phyloP scores from a whole-genome alignment of 2,797 vertebrate genomes.

The Sparidentex hasta region DNA sequence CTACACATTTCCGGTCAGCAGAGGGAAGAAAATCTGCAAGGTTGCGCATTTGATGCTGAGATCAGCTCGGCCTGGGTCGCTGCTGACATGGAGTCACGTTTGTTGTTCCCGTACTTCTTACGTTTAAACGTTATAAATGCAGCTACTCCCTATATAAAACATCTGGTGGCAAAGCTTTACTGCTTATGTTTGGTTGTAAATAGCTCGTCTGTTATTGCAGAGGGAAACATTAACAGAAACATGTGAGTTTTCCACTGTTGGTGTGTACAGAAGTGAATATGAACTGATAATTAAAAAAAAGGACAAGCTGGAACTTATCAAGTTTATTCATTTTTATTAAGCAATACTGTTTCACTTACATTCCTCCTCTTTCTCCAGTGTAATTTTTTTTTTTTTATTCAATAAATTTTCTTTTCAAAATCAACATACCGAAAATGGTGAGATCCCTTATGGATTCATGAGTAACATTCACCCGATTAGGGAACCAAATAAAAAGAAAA shows the following conservation, averaged over 20 bases:
- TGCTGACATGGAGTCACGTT: background rate
- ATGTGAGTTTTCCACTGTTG: background rate
- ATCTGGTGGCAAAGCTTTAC: background rate
- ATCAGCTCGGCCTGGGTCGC: too few species aligned
- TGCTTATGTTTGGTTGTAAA: background rate
- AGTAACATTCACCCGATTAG: constrained; percentile 78
- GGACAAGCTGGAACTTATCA: constrained; percentile 12
- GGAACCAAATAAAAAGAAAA: constrained; percentile 44
- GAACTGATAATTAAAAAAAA: constrained; percentile 24
- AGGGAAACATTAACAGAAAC: background rate
- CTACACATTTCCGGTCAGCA: background rate
- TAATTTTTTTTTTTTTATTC: constrained; percentile 80
- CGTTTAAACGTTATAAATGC: too few species aligned
- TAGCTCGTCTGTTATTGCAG: background rate
- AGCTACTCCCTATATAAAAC: too few species aligned
- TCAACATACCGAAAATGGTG: constrained; percentile 73
- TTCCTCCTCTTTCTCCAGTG: constrained; percentile 88
- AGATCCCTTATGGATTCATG: constrained; percentile 71
- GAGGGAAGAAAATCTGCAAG: background rate
- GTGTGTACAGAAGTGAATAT: background rate
- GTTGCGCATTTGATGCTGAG: background rate
- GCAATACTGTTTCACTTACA: constrained; percentile 87
- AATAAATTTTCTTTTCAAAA: constrained; percentile 77
- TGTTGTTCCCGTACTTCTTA: background rate
- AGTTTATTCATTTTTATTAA: constrained; percentile 87